These are phyloP conservation scores for Linyphia triangularis DNA, from an alignment of 2,888 invertebrate genomes.

Conservation along the genomic window DNA sequence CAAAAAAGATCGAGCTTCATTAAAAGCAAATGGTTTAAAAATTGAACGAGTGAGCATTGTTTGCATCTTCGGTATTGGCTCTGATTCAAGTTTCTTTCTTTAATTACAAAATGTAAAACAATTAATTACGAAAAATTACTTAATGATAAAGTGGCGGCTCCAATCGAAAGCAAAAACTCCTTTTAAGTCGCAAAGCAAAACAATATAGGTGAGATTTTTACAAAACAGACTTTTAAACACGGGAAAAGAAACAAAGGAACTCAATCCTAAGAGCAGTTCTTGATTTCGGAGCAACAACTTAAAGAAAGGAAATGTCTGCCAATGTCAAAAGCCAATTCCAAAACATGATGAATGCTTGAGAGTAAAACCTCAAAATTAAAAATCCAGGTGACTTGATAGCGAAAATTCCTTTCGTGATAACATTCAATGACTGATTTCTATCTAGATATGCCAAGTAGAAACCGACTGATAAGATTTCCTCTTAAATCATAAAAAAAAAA, in stretches of 20 bases:
- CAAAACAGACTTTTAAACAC: slow-evolving; percentile 24
- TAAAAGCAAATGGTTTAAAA: slow-evolving; percentile 33
- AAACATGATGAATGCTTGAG: neutral
- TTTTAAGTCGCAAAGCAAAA: slow-evolving; percentile 56
- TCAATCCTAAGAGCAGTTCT: neutral
- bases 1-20: neutral
- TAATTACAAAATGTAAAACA: slow-evolving; percentile 58
- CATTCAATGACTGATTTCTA: neutral
- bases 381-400: neutral
- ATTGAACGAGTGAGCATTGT: slow-evolving; percentile 10
- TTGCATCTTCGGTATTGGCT: slow-evolving; percentile 11
- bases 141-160: slow-evolving; percentile 27
- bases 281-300: neutral
- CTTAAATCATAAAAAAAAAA: neutral
- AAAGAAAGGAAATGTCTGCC: neutral
- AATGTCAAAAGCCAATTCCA: neutral
- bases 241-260: slow-evolving; percentile 10
- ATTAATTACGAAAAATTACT: slow-evolving; percentile 43
- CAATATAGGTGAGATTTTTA: slow-evolving; percentile 42
- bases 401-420: neutral
- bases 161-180: slow-evolving; percentile 54
- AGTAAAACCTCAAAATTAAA: neutral
- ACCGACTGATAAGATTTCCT: neutral
- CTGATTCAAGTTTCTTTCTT: slow-evolving; percentile 33
- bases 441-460: neutral